Evolutionary conservation across 2,797 vertebrate genomes (phyloP).

Genomic region (Poecilia gillii): DNA sequence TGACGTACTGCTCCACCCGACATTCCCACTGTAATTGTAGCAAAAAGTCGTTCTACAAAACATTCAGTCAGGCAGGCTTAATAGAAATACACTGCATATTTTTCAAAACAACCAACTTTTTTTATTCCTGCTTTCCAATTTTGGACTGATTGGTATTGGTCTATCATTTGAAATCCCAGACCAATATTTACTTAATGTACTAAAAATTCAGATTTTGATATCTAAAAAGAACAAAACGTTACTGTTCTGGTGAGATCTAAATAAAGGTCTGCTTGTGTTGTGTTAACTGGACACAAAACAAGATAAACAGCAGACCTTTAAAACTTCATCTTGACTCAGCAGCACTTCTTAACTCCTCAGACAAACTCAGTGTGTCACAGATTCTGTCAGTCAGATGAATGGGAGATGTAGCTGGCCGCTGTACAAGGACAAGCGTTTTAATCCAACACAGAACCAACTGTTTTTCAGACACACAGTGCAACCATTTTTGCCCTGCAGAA

Average conservation of each 20-base stretch:
- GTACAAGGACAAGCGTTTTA: conserved; percentile 73
- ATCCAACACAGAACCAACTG: conserved; percentile 58
- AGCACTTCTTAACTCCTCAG: conserved; percentile 59
- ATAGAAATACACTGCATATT: background rate
- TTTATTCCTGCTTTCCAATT: background rate
- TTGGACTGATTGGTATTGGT: background rate
- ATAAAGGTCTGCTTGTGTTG: conserved; percentile 53
- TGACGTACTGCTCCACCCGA: no score
- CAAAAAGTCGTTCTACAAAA: background rate
- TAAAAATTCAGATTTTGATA: background rate
- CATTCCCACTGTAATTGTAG: background rate
- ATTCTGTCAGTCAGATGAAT: conserved; percentile 55
- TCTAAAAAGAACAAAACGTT: background rate
- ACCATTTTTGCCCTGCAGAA: conserved; percentile 75
- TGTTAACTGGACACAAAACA: conserved; percentile 63
- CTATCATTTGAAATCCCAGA: background rate
- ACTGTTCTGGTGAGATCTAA: background rate
- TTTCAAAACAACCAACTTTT: background rate
- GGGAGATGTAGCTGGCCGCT: conserved; percentile 41
- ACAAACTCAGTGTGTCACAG: conserved; percentile 57
- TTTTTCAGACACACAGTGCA: conserved; percentile 39
- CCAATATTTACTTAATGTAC: background rate
- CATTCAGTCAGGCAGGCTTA: background rate
- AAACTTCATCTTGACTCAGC: conserved; percentile 66
- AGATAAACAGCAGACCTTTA: conserved; percentile 52